These are phyloP conservation scores for Sarcophaga bullata DNA, from an alignment of 1,140 invertebrate species.

Conservation along the genomic window DNA sequence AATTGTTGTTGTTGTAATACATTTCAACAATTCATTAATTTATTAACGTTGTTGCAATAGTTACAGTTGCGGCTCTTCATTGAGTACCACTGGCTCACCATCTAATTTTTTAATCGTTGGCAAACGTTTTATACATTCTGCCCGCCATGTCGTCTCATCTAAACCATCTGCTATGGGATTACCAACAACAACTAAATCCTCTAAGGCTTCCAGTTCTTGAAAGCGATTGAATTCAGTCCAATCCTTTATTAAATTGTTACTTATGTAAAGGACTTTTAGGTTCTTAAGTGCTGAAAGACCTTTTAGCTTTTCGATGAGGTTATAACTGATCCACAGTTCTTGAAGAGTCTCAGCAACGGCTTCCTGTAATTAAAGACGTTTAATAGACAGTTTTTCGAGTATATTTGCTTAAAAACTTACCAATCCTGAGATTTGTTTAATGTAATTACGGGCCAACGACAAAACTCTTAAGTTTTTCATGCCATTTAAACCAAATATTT, in stretches of 20 bases:
- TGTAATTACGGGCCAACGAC: conserved; percentile 84
- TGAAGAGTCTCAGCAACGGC: conserved; percentile 84
- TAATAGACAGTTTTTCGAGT: conserved; percentile 26
- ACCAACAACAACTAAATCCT: conserved; percentile 83
- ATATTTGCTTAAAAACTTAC: conserved; percentile 62
- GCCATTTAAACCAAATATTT: conserved; percentile 82
- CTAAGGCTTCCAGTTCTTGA: conserved; percentile 73
- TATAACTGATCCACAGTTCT: conserved; percentile 91
- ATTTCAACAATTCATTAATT: background rate
- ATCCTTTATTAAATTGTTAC: conserved; percentile 86
- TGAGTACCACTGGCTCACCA: conserved; percentile 79
- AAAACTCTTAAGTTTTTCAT: conserved; percentile 82
- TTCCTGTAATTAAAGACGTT: conserved; percentile 68
- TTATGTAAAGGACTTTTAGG: conserved; percentile 79
- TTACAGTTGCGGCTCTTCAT: conserved; percentile 67
- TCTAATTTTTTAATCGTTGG: conserved; percentile 88
- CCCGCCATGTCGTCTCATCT: conserved; percentile 77
- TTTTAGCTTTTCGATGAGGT: conserved; percentile 87
- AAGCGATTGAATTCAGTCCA: conserved; percentile 81
- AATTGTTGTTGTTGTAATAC: background rate
- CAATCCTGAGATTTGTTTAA: conserved; percentile 82
- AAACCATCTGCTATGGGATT: conserved; percentile 87
- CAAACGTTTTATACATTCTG: conserved; percentile 79
- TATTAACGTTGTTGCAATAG: background rate
- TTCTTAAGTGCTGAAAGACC: conserved; percentile 80